Evolutionary conservation across 2,888 invertebrate species (phyloP).

Genomic region (Stenoptilia bipunctidactyla): DNA sequence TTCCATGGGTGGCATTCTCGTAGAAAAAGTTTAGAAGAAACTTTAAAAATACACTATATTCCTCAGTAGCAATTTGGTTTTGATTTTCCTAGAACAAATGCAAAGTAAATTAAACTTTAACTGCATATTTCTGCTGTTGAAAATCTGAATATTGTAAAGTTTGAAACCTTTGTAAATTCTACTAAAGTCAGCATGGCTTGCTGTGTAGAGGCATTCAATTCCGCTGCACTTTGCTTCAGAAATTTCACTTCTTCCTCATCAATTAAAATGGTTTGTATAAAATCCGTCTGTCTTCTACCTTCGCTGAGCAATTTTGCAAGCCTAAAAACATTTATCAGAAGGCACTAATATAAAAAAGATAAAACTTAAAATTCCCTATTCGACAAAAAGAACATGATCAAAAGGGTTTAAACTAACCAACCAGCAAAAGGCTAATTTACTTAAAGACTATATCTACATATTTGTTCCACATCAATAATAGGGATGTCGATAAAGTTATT

Average conservation of each 20-base stretch:
- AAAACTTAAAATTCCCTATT: too few relatives aligned
- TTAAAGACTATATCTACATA: too few relatives aligned
- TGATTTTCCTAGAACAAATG: conserved; percentile 38
- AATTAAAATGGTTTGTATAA: conserved; percentile 40
- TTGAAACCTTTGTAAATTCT: conserved; percentile 49
- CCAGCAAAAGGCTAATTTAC: too few relatives aligned
- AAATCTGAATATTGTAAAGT: too few relatives aligned
- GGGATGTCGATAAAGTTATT: too few relatives aligned
- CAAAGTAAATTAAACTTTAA: too few relatives aligned
- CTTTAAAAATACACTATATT: conserved; percentile 45
- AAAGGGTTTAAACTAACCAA: too few relatives aligned
- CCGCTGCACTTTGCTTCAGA: conserved; percentile 28
- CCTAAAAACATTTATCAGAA: too few relatives aligned
- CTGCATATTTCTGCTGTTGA: too few relatives aligned
- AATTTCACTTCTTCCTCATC: conserved; percentile 37
- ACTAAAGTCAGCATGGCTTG: conserved; percentile 37
- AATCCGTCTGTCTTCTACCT: conserved; percentile 28
- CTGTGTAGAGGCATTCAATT: conserved; percentile 28
- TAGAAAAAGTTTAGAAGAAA: conserved; percentile 38
- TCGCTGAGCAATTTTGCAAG: conserved; percentile 30
- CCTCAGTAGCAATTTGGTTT: conserved; percentile 35
- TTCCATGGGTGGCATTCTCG: conserved; percentile 24
- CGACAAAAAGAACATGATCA: too few relatives aligned
- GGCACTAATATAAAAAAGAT: too few relatives aligned
- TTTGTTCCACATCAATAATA: too few relatives aligned